A percentile compares a stretch with the other conserved stretches of the same genome.
phyloP scores from a whole-genome alignment of 2,888 invertebrate genomes.

The Synergus itoensis region DNA sequence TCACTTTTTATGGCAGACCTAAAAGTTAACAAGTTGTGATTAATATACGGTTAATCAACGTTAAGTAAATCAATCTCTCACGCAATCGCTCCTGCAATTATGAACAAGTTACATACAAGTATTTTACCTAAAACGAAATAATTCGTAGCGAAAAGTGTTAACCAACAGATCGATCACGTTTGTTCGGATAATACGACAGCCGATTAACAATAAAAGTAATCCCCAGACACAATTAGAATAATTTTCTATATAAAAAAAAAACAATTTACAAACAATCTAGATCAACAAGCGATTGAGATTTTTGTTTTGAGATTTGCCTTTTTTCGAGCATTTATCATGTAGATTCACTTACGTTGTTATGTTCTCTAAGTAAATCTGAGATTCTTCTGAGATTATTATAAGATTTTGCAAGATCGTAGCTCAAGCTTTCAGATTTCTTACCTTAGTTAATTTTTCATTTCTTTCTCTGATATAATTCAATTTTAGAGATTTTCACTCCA shows the following conservation, averaged over 20 bases:
- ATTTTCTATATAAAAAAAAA: not conserved
- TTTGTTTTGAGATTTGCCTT: constrained; percentile 10
- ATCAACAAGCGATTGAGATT: not conserved
- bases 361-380: constrained; percentile 16
- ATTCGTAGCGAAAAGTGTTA: constrained; percentile 64
- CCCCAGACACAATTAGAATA: constrained; percentile 49
- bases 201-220: constrained; percentile 48
- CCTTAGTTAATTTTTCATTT: too few relatives aligned
- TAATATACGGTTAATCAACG: constrained; percentile 63
- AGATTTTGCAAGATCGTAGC: not conserved
- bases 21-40: constrained; percentile 51
- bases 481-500: not conserved
- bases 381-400: constrained; percentile 19
- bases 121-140: constrained; percentile 65
- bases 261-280: not conserved
- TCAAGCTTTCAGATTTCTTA: constrained; percentile 2
- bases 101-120: constrained; percentile 61
- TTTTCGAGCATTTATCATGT: constrained; percentile 10
- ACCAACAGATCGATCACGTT: constrained; percentile 62
- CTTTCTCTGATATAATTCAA: too few relatives aligned
- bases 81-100: constrained; percentile 65
- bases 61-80: constrained; percentile 75
- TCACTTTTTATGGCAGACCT: constrained; percentile 44
- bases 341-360: constrained; percentile 6
- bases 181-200: constrained; percentile 50